Base-by-base conservation (phyloP, 2,113 vertebrate species). In the Rhadina sibilatrix region DNA sequence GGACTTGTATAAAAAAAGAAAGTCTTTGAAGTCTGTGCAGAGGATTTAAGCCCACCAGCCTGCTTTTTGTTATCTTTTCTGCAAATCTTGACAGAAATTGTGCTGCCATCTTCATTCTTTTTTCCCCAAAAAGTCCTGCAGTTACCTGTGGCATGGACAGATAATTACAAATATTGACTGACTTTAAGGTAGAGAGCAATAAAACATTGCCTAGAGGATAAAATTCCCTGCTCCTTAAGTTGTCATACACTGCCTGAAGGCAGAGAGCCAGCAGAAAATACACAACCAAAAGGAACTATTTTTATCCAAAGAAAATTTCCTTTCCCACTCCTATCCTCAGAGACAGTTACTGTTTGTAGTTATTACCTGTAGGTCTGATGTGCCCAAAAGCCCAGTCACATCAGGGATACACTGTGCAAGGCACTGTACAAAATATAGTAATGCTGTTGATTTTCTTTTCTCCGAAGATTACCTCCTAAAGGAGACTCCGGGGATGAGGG, bases 131-230 rank as follows among this genome's bases (percentile, higher is more conserved):
- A 93, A 28, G 35, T 79, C 59, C 68, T 57, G 53, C 2, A 5
- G 83, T 89, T 83, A 90, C 63, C 92, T 93, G 68, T 65, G 70
- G 40, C 25, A 25, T 78, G 69, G 79, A 86, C 71, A 96, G 65
- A 96, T 95, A 91, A 97, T 96, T 95, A 56, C 80, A 93, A 88
- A 93, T 97, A 97, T 94, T 96, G 95, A 96, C 90, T 86, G 91
- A 59, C 60, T 97, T 78, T 69, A 91, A 95, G 88, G 81, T 75
- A 93, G 71, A 90, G 49, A 94, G 50, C 88, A 94, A 94, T 90
- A 92, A 88, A 93, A 93, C 63, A 88, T 87, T 83, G 50, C 91
- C 69, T 88, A 47, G 68, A 65, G 94, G 78, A 87, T 70, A 82
- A 92, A 93, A 83, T 18, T 6, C 14, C 63, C 37, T 76, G 65